phyloP scores from a whole-genome alignment of 2,797 vertebrate genomes.

The Smutsia temminckii region DNA sequence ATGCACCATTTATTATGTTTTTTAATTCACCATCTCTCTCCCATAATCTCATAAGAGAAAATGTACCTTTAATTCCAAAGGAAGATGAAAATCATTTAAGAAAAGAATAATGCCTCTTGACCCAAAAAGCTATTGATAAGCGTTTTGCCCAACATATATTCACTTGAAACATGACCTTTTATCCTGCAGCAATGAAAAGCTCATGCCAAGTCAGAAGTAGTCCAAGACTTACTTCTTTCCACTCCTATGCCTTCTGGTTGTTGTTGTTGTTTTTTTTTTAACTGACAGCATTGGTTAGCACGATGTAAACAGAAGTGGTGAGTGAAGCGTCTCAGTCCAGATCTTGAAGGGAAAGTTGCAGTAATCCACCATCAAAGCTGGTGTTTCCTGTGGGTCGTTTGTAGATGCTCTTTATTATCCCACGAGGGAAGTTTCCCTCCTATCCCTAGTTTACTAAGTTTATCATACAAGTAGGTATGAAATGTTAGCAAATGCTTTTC shows the following conservation, averaged over 20 bases:
- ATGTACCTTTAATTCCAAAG: background rate
- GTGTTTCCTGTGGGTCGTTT: background rate
- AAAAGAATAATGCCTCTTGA: background rate
- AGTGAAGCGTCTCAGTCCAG: background rate
- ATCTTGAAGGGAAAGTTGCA: background rate
- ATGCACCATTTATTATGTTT: background rate
- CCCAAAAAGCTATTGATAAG: background rate
- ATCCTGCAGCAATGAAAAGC: background rate
- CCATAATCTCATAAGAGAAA: conserved; percentile 33
- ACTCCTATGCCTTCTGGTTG: background rate
- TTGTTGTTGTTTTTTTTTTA: background rate
- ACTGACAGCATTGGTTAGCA: background rate
- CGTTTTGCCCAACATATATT: background rate
- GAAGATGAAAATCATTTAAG: background rate
- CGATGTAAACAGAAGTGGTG: background rate
- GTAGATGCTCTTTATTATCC: background rate
- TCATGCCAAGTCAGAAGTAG: background rate
- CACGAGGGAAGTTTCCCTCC: background rate
- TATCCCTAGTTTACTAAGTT: background rate
- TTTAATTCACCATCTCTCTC: background rate
- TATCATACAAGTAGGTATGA: background rate
- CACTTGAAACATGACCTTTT: background rate
- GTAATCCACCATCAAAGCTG: background rate
- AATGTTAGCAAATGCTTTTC: conserved; percentile 24
- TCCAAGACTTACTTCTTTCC: background rate